Conservation (phyloP, 2,113 vertebrate genomes). For the Etheostoma cragini region DNA sequence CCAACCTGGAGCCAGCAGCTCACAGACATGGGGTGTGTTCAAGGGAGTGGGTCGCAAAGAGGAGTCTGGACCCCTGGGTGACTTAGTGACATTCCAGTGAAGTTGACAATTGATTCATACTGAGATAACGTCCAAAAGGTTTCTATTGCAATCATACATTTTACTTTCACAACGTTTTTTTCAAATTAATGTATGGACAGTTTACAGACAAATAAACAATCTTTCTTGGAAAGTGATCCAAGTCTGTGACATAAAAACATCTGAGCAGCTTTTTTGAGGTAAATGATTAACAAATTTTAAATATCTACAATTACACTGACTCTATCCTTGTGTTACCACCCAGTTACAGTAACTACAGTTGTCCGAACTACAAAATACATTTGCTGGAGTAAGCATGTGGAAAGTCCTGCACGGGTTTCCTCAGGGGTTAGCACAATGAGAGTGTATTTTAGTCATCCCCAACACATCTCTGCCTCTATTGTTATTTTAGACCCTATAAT, state of each 20-base stretch:
- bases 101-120: not conserved
- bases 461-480: not conserved
- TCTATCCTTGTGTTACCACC: not conserved
- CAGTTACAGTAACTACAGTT: constrained; percentile 15
- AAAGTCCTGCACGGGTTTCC: constrained; percentile 12
- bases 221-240: not conserved
- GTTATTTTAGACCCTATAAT: not conserved
- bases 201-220: not conserved
- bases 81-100: constrained; percentile 21
- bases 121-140: not conserved
- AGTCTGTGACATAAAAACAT: not conserved
- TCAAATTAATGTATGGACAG: not conserved
- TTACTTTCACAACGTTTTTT: not conserved
- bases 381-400: constrained; percentile 10
- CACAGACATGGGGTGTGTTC: constrained; percentile 11
- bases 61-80: not conserved
- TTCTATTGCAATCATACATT: not conserved
- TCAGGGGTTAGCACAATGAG: not conserved
- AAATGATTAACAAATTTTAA: constrained; percentile 61
- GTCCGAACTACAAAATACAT: not conserved
- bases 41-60: not conserved
- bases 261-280: constrained; percentile 31
- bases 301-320: constrained; percentile 13
- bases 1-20: constrained; percentile 33
- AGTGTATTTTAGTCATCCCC: too few relatives aligned